A percentile compares a stretch with the other conserved stretches of the same genome.
These are phyloP conservation scores for Coracopsis vasa DNA, from an alignment of 2,113 vertebrate species.

Conservation along the genomic window DNA sequence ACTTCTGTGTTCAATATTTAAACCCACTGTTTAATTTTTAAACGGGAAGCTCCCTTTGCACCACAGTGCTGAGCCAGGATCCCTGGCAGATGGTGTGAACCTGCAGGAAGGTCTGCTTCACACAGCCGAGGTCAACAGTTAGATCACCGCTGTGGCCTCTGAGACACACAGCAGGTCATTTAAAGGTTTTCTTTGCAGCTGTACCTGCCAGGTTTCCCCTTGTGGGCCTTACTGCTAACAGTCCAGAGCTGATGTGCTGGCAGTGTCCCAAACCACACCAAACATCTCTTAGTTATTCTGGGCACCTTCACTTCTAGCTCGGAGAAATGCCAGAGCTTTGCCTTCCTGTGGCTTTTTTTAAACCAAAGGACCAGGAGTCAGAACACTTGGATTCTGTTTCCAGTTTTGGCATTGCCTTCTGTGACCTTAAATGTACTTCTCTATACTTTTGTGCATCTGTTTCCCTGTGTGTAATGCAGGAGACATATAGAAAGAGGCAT, in stretches of 20 bases:
- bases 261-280: not conserved
- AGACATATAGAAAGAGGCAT: not conserved
- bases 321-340: not conserved
- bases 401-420: not conserved
- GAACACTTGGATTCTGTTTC: not conserved
- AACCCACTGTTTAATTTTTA: conserved; percentile 27
- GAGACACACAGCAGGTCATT: not conserved
- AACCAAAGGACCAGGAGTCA: not conserved
- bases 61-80: not conserved
- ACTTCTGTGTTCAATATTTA: conserved; percentile 23
- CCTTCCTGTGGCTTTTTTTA: not conserved
- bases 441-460: not conserved
- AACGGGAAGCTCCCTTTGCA: not conserved
- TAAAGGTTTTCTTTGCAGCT: not conserved
- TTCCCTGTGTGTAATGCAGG: not conserved
- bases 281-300: not conserved
- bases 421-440: not conserved
- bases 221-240: not conserved
- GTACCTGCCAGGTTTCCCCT: not conserved
- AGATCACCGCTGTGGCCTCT: not conserved
- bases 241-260: not conserved
- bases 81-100: not conserved
- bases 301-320: not conserved
- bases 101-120: not conserved
- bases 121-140: not conserved